Percentiles rank a stretch among this genome's conserved stretches.
These are phyloP conservation scores for Yponomeuta sedellus DNA, from an alignment of 2,888 invertebrate species.

Conservation along the genomic window DNA sequence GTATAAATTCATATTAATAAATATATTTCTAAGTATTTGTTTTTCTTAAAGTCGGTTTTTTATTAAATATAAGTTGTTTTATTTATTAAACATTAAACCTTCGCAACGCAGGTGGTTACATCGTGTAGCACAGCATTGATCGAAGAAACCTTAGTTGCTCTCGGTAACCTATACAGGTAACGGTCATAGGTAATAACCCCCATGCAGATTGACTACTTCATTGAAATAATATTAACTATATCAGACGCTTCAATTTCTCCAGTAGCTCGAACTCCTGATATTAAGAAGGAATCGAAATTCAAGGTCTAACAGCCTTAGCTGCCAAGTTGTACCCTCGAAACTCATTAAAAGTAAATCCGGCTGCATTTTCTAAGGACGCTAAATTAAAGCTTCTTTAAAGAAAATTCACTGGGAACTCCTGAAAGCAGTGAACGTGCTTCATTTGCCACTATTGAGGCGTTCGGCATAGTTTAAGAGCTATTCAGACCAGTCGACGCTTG, in stretches of 20 bases:
- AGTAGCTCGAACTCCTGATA: background rate
- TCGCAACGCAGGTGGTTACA: no score
- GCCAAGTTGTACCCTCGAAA: constrained; percentile 63
- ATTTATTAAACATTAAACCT: no score
- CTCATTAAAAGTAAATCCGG: constrained; percentile 75
- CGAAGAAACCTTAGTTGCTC: no score
- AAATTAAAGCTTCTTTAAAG: constrained; percentile 65
- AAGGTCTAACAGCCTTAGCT: constrained; percentile 20
- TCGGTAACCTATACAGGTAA: no score
- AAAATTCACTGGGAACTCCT: constrained; percentile 42
- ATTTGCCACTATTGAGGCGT: constrained; percentile 69
- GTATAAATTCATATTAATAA: no score
- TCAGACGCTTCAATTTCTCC: background rate
- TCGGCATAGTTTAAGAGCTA: constrained; percentile 48
- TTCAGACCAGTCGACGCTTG: background rate
- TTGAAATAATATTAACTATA: no score
- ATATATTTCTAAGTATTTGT: no score
- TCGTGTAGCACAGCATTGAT: no score
- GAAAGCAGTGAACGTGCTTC: constrained; percentile 60
- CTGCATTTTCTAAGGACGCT: constrained; percentile 70
- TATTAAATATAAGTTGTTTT: no score
- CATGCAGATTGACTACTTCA: no score
- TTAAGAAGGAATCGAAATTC: background rate
- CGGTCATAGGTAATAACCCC: no score
- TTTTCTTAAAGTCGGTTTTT: no score